Conservation (phyloP, 1,140 invertebrate species). For the Drosophila lacertosa region DNA sequence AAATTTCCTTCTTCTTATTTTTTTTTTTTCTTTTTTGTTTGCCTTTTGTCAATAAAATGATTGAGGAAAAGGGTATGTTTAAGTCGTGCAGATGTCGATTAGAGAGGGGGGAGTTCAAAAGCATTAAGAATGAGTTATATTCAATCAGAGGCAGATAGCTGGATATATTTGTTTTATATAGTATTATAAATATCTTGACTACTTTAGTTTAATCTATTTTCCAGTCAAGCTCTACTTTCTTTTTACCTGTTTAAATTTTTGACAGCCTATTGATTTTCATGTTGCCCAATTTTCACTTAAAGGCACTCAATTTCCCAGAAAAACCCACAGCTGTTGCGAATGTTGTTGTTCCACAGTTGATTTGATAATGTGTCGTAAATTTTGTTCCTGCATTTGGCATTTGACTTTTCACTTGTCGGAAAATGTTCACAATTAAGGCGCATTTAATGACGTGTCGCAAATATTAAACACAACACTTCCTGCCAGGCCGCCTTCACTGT, state of each 20-base stretch:
- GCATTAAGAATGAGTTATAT: no score
- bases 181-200: no score
- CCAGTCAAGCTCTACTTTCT: no score
- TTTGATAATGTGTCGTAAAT: conserved; percentile 78
- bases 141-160: no score
- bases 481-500: no score
- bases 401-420: conserved; percentile 64
- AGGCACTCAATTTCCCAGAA: background rate
- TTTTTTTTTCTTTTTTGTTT: no score
- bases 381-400: conserved; percentile 44
- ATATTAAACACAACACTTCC: conserved; percentile 71
- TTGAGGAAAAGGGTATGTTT: background rate
- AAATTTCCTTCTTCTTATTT: conserved; percentile 2
- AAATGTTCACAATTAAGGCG: conserved; percentile 74
- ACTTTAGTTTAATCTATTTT: no score
- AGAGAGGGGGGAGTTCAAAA: background rate
- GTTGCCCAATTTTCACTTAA: conserved; percentile 4
- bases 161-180: no score
- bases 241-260: conserved; percentile 2
- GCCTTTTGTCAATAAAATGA: conserved; percentile 1
- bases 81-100: background rate
- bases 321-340: conserved; percentile 27
- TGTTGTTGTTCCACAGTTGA: conserved; percentile 50
- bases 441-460: conserved; percentile 78
- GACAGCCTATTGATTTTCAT: conserved; percentile 23